Percentiles rank a stretch among this genome's conserved stretches.
Evolutionary conservation across 2,113 vertebrate species (phyloP).

Genomic region (Phrynocephalus versicolor): DNA sequence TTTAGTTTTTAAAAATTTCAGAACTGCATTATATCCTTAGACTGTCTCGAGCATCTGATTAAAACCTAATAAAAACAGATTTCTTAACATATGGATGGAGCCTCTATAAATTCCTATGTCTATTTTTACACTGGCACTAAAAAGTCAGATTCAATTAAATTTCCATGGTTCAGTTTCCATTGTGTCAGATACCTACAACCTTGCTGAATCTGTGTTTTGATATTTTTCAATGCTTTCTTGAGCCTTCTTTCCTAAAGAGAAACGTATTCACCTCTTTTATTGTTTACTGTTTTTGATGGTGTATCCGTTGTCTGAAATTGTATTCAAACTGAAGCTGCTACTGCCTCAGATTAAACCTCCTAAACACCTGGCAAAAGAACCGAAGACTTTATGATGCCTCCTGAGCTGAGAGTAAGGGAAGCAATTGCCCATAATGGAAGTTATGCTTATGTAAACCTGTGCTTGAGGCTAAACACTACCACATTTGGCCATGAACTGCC

Average conservation of each 20-base stretch:
- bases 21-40: neutral
- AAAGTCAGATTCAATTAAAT: neutral
- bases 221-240: neutral
- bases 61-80: neutral
- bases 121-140: neutral
- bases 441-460: neutral
- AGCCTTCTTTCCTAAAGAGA: neutral
- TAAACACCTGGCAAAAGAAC: neutral
- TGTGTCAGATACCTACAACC: neutral
- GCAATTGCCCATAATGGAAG: neutral
- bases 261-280: neutral
- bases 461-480: neutral
- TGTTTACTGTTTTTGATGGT: too few relatives aligned
- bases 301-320: neutral
- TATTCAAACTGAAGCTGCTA: neutral
- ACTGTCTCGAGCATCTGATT: neutral
- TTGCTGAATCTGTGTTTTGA: neutral
- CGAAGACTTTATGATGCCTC: neutral
- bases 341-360: neutral
- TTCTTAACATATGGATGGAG: neutral
- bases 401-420: neutral
- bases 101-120: neutral
- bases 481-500: neutral
- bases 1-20: neutral
- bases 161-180: neutral